Conservation (phyloP, 2,113 vertebrate species). For the Peromyscus polionotus region DNA sequence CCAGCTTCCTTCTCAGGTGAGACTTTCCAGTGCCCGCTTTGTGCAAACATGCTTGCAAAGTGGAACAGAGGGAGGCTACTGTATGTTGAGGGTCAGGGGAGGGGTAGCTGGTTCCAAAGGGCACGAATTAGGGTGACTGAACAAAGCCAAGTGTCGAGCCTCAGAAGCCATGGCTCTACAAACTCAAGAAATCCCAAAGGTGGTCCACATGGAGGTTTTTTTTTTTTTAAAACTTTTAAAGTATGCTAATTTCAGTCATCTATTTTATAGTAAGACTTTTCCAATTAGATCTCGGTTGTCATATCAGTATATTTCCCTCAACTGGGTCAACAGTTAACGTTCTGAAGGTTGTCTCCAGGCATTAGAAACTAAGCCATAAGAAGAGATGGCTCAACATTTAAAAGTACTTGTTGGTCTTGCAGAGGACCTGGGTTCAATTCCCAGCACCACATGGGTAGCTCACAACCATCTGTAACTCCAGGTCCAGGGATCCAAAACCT, state of each 20-base stretch:
- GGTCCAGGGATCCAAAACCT: not conserved
- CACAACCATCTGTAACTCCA: not conserved
- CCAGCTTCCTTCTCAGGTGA: not conserved
- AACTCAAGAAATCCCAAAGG: not conserved
- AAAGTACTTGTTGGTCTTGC: not conserved
- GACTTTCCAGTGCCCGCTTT: not conserved
- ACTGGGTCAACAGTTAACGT: not conserved
- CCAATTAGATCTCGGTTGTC: too few relatives aligned
- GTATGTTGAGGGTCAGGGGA: too few relatives aligned
- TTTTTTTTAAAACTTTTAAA: not conserved
- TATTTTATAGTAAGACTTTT: not conserved
- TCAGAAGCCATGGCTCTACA: not conserved
- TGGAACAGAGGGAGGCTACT: not conserved
- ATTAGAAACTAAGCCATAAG: not conserved
- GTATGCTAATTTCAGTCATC: not conserved
- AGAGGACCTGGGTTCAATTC: not conserved
- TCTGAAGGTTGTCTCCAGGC: not conserved
- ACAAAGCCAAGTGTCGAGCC: not conserved
- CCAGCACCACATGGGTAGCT: not conserved
- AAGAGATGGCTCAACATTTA: not conserved
- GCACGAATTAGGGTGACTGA: not conserved
- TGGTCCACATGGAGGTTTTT: not conserved
- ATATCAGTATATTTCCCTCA: not conserved
- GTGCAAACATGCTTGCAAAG: not conserved
- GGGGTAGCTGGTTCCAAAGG: not conserved